Base-by-base conservation (phyloP, 2,888 invertebrate species). In the Parochlus steinenii region DNA sequence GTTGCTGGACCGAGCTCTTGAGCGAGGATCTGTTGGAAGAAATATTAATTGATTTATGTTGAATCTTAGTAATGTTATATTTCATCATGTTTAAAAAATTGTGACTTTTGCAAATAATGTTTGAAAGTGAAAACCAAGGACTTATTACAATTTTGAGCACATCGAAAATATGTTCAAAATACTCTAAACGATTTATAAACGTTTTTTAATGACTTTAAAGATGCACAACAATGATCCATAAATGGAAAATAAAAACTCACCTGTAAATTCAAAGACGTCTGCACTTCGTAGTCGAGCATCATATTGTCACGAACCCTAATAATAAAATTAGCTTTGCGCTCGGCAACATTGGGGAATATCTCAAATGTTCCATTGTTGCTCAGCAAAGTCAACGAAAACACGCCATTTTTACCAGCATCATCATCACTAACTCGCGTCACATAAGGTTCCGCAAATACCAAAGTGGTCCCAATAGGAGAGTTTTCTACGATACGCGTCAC, bases 311-410 rank as follows among this genome's bases (percentile, higher is more conserved):
- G 73, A 17, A 93, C 85, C 51, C 74, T 72, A 42, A 95, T 73
- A 33, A 78, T 67, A 51, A 90, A 90, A 45, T 73, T 74, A 3
- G 77, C 71, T 41, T 71, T 70, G 39, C 80, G 71, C 52, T 85
- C 81, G 1, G 80, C 80, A 2, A 83, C 80, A 20, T 74, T 72
- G 1, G 92, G 92, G 5, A 71, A 67, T 38, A 93, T 75, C 54
- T 87, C 86, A 51, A 93, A 93, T 4, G 85, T 85, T 22, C 79
- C 83, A 53, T 85, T 85, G 53, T 83, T 83, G 39, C 77, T 78
- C 10, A 72, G 65, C 43, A 89, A 56, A 23, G 72, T 70, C 19
- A 89, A 60, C 0, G 82, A 74, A 51, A 87, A 83, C 6, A 85
- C 77, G 5, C 83, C 83, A 46, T 78, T 77, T 51, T 79, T 79